Evolutionary conservation across 2,797 vertebrate species (phyloP), one percentile per base, ranked within the genome.

Genomic region (Phaenicophaeus curvirostris): DNA sequence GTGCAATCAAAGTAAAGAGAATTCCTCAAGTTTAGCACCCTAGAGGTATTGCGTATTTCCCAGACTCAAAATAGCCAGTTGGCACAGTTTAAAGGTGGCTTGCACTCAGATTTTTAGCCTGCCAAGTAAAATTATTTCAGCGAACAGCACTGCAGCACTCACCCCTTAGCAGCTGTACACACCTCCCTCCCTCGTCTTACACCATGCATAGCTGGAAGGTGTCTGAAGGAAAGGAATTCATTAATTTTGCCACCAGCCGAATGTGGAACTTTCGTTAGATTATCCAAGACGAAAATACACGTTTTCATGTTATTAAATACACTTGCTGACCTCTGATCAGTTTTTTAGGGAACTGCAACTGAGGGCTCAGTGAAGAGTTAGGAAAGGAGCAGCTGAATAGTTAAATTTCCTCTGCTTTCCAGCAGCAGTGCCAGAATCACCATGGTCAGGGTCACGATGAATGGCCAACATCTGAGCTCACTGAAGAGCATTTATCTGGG

Each of bases 1-100:
- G 24, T 75, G 62, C 39, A 89, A 92, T 65, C 24, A 87, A 91
- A 93, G 86, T 53, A 57, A 87, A 92, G 65, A 92, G 54, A 41
- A 61, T 66, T 61, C 39, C 46, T 89, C 13, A 84, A 88, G 83
- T 91, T 76, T 67, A 69, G 53, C 39, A 50, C 57, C 54, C 78
- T 65, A 46, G 85, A 93, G n/a, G 39, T 72, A 80, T 25, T 81
- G 65, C 30, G 17, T 78, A 8, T 75, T 85, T 92, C 65, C 35
- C 62, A 68, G 46, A 65, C 81, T 75, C 54, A 55, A 83, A 94
- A 87, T 78, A 94, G 28, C 23, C 48, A 66, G 6, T 13, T 93
- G 86, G 75, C 68, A 78, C 10, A 9, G 33, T n/a, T 71, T 58
- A 54, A 85, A 68, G 11, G 25, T 94, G 61, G 61, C 44, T 77